phyloP scores from a whole-genome alignment of 1,140 invertebrate species.

The Apis mellifera region DNA sequence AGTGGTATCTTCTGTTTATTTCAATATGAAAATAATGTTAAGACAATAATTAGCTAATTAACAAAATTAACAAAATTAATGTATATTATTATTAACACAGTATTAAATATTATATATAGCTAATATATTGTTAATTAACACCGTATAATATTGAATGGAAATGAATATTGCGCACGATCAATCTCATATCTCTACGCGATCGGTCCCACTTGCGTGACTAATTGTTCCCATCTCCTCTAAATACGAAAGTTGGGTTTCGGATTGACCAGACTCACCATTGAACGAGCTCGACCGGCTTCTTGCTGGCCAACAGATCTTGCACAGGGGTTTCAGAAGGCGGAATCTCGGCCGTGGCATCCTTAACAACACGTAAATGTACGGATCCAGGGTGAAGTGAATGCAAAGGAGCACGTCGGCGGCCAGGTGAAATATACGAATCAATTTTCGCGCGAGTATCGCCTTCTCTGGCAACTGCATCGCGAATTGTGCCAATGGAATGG shows the following conservation, averaged over 20 bases:
- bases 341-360: conserved; percentile 78
- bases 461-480: conserved; percentile 62
- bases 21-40: neutral
- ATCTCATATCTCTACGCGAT: neutral
- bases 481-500: conserved; percentile 86
- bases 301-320: conserved; percentile 73
- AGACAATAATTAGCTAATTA: neutral
- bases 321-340: conserved; percentile 74
- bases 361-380: conserved; percentile 90
- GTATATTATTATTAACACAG: neutral
- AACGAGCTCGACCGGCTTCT: conserved; percentile 75
- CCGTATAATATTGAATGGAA: neutral
- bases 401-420: conserved; percentile 89
- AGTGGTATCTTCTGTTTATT: neutral
- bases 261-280: conserved; percentile 64
- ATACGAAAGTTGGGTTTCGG: neutral
- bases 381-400: conserved; percentile 91
- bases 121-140: neutral
- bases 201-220: conserved; percentile 1
- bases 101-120: neutral
- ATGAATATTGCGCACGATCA: too few relatives aligned
- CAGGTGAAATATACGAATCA: conserved; percentile 79
- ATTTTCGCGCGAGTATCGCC: conserved; percentile 56
- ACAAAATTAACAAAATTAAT: neutral
- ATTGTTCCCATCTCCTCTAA: neutral